phyloP scores from a whole-genome alignment of 2,797 vertebrate genomes.

The Myotis pilosus region DNA sequence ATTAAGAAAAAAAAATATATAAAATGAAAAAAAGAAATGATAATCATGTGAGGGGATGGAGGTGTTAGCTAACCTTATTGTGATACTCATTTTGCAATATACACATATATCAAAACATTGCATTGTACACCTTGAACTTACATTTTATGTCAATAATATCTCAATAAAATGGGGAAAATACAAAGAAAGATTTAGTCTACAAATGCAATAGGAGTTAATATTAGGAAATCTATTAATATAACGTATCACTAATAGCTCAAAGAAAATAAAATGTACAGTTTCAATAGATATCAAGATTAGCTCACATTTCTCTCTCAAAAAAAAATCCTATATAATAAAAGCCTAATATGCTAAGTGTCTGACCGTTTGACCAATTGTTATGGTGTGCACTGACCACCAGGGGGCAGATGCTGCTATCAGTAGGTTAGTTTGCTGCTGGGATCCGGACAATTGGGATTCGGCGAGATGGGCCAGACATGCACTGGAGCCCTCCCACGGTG shows the following conservation, averaged over 20 bases:
- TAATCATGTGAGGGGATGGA: background rate
- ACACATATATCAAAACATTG: background rate
- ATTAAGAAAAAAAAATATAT: too few relatives aligned
- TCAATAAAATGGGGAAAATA: background rate
- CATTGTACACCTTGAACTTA: background rate
- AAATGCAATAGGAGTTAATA: background rate
- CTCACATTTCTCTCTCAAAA: background rate
- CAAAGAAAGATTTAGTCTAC: background rate
- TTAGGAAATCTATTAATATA: slow-evolving; percentile 18
- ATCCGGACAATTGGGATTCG: fast-evolving
- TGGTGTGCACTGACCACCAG: too few relatives aligned
- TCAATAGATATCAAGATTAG: background rate
- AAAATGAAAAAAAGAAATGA: too few relatives aligned
- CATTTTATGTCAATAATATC: background rate
- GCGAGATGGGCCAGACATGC: too few relatives aligned
- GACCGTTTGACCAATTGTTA: too few relatives aligned
- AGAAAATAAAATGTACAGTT: background rate
- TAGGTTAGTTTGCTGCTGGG: too few relatives aligned
- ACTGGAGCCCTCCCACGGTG: too few relatives aligned
- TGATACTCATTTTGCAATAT: background rate
- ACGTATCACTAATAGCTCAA: background rate
- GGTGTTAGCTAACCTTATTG: background rate
- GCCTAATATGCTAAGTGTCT: too few relatives aligned
- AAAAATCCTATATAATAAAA: background rate
- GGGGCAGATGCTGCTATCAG: too few relatives aligned